Evolutionary conservation across 2,797 vertebrate species (phyloP), one percentile per base, ranked within the genome.

Genomic region (Coluber constrictor): DNA sequence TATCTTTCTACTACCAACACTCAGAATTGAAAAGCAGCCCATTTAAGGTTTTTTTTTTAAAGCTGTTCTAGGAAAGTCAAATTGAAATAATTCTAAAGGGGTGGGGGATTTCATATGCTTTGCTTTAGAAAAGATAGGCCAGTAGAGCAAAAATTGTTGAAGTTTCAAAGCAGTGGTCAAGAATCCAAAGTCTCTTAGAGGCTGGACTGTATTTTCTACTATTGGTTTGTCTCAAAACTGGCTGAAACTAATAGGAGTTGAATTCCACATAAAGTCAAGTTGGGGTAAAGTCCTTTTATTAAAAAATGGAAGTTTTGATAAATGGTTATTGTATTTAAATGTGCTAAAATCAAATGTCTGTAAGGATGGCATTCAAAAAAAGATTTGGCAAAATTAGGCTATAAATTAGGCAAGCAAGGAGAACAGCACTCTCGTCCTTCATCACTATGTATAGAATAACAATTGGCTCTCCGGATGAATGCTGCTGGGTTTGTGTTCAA

Each of bases 381-480:
- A 88, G 57, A 37, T 4, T 37, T 74, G 47, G 32, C n/a, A 32
- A 5, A 83, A 88, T 92, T 66, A 83, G 16, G 86, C 27, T 20
- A 61, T 63, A 88, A 66, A 56, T 9, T 5, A 0, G 6, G 37
- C 10, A 20, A 93, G 55, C 0, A 18, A 86, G 18, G 89, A 91
- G 83, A 7, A 3, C 66, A 90, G 54, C 0, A 13, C 90, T 6
- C 55, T 43, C 20, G 10, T 92, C 96, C 90, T 29, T 25, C 63
- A 94, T 79, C 66, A 66, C 0, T 13, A 3, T 29, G 29, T 6
- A 10, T 27, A 18, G 43, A 0, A 87, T 54, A 63, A 51, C 90
- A 87, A 92, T 91, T 54, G 92, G 87, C 18, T 91, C 95, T 93
- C 0, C 0, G 93, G 95, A 93, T 95, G n/a, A 94, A 90, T 3